Evolutionary conservation across 2,888 invertebrate genomes (phyloP).

Genomic region (Caenorhabditis sp.): DNA sequence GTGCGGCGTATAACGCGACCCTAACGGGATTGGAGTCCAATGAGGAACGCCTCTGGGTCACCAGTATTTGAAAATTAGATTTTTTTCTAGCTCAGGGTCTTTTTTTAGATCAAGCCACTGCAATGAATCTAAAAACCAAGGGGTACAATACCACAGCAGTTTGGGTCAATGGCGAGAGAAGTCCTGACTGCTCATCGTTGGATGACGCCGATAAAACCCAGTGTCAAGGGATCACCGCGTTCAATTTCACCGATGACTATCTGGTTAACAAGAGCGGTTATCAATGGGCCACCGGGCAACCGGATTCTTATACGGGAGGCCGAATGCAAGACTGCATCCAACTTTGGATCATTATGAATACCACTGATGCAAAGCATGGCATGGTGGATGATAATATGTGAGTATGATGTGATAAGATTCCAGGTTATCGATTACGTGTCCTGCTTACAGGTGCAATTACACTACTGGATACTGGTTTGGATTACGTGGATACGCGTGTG

Average conservation of each 20-base stretch:
- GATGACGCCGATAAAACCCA: neutral
- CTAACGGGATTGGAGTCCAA: neutral
- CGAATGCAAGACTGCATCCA: neutral
- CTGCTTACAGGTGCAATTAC: neutral
- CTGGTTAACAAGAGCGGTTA: neutral
- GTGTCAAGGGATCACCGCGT: neutral
- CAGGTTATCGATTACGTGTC: too few species aligned
- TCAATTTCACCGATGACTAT: neutral
- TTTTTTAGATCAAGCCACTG: too few species aligned
- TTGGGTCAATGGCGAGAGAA: neutral
- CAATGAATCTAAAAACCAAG: too few species aligned
- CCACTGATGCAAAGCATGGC: neutral
- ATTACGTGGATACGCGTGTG: neutral
- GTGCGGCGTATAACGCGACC: neutral
- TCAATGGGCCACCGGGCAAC: neutral
- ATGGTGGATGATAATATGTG: neutral
- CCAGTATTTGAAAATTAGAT: neutral
- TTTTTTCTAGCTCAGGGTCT: too few species aligned
- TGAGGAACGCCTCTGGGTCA: neutral
- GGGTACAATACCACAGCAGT: neutral
- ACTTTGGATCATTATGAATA: neutral
- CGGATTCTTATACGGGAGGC: neutral
- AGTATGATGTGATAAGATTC: too few species aligned
- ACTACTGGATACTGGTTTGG: neutral
- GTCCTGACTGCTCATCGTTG: neutral